Evolutionary conservation across 2,888 invertebrate genomes (phyloP), one percentile per base, ranked within the genome.

Genomic region (Neoascia interrupta): DNA sequence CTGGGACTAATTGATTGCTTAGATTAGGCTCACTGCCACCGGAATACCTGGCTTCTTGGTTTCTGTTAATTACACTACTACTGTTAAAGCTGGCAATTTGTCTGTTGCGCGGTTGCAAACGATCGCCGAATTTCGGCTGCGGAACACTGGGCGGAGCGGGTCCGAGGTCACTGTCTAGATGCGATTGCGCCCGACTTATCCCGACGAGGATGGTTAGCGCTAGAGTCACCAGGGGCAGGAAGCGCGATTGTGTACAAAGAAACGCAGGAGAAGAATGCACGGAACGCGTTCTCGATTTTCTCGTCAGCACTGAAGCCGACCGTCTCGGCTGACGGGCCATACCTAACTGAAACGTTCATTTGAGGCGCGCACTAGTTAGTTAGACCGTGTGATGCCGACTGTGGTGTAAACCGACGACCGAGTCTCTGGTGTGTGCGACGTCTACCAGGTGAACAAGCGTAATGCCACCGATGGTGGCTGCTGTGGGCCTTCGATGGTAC

Each of bases 271-370:
- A 6, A n/a, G 31, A 37, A 15, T 49, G 64, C 26, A 31, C 36
- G 15, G 58, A 39, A 68, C 51, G 51, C 64, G 58, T 15, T 81
- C 28, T 54, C 58, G 58, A 74, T 47, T 72, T 81, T 73, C 43
- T 56, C 72, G 83, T 81, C 83, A 83, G 82, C 83, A 76, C 79
- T 72, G 75, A 83, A 81, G 83, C 83, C 82, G 83, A 85, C 86
- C 85, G 85, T 84, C 84, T 85, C 83, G 84, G 84, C 84, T 84
- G 86, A 85, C 85, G 85, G 84, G 85, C 85, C 86, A 86, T 86
- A 83, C 85, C 85, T 84, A 85, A 86, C 85, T 86, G 81, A 84
- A 82, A 82, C 70, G 76, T 74, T 72, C 69, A 74, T 73, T 69
- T 61, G 66, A 73, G 61, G 28, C 54, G 51, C 66, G 68, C 66